Percentiles rank a stretch among this genome's conserved stretches.
These are phyloP conservation scores for Perccottus glenii DNA, from an alignment of 2,113 vertebrate genomes.

Conservation along the genomic window DNA sequence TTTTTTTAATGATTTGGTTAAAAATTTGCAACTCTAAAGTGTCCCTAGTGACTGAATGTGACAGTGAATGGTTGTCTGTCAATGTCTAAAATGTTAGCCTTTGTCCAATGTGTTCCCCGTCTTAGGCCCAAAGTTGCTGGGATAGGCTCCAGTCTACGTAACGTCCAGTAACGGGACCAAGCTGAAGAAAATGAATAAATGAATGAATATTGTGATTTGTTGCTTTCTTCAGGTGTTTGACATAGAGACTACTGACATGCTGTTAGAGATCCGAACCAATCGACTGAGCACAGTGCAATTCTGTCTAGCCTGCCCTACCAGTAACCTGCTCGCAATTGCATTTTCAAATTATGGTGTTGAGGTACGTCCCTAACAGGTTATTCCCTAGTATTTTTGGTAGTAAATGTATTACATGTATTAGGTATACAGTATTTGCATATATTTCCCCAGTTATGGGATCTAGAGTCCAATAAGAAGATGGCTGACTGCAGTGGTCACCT, in stretches of 20 bases:
- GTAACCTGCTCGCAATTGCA: conserved; percentile 87
- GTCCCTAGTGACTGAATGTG: too few relatives aligned
- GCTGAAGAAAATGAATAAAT: too few relatives aligned
- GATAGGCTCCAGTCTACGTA: too few relatives aligned
- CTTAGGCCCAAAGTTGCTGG: too few relatives aligned
- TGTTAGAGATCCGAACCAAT: conserved; percentile 82
- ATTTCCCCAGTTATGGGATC: conserved; percentile 87
- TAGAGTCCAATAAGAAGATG: conserved; percentile 85
- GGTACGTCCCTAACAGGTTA: conserved; percentile 69
- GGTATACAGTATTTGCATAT: background rate
- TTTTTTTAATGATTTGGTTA: too few relatives aligned
- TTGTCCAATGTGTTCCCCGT: too few relatives aligned
- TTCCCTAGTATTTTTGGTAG: background rate
- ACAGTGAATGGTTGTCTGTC: too few relatives aligned
- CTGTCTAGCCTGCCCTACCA: conserved; percentile 87
- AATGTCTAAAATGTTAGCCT: too few relatives aligned
- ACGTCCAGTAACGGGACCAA: too few relatives aligned
- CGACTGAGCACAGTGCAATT: conserved; percentile 88
- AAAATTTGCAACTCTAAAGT: too few relatives aligned
- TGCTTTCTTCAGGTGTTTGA: conserved; percentile 84
- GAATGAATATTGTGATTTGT: background rate
- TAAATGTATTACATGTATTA: background rate
- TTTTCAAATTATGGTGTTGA: conserved; percentile 93
- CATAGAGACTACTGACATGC: conserved; percentile 72
- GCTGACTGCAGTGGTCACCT: conserved; percentile 94